A percentile compares a stretch with the other conserved stretches of the same genome.
These are phyloP conservation scores for Hypsopygia costalis DNA, from an alignment of 2,888 invertebrate species.

Conservation along the genomic window DNA sequence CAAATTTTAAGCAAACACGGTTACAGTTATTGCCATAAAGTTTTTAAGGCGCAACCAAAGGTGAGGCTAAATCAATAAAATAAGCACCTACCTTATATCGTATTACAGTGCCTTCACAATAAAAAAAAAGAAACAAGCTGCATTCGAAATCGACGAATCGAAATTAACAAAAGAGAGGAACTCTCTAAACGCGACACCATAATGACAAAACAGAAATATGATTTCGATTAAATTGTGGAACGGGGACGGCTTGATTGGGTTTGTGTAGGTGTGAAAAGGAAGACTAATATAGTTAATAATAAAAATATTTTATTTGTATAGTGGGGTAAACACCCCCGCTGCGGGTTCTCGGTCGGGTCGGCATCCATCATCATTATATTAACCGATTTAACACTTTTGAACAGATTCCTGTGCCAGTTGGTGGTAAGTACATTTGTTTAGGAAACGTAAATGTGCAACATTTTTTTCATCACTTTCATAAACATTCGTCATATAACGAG, in stretches of 20 bases:
- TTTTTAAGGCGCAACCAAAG: conserved; percentile 4
- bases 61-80: conserved; percentile 27
- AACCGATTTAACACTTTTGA: conserved; percentile 81
- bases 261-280: conserved; percentile 54
- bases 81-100: conserved; percentile 35
- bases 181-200: conserved; percentile 76
- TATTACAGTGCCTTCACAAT: conserved; percentile 46
- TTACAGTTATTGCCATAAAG: conserved; percentile 7
- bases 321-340: conserved; percentile 80
- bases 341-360: conserved; percentile 73
- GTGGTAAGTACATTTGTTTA: conserved; percentile 38
- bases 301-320: conserved; percentile 80
- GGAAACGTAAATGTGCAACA: conserved; percentile 36
- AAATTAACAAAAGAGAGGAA: conserved; percentile 75
- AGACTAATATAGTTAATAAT: conserved; percentile 68
- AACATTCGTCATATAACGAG: neutral
- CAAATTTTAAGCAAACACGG: conserved; percentile 11
- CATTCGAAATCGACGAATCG: conserved; percentile 69
- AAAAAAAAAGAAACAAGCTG: conserved; percentile 31
- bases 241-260: conserved; percentile 45
- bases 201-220: conserved; percentile 81
- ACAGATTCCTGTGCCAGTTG: conserved; percentile 69
- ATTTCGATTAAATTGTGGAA: conserved; percentile 76
- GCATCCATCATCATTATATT: conserved; percentile 80
- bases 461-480: neutral